Base-by-base conservation (phyloP, 1,140 invertebrate genomes). In the Pachyrhynchus sulphureomaculatus region DNA sequence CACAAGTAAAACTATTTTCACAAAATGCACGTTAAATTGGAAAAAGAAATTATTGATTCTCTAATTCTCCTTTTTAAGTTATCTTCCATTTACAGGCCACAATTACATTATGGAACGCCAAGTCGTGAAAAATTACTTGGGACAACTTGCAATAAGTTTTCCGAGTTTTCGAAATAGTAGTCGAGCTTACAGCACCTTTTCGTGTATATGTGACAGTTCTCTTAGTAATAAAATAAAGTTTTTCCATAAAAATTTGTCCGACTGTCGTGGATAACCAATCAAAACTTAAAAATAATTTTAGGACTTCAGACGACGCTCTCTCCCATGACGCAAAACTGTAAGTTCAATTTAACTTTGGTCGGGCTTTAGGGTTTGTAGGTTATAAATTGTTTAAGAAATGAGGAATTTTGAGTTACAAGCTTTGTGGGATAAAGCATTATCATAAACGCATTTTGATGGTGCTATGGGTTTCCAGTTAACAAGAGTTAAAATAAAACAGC, bases 41-140 rank as follows among this genome's bases (percentile, higher is more conserved):
- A 41, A 4, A 41, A 18, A n/a, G 15, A 17, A 41, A 15, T 15
- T 41, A n/a, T 47, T 23, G 18, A 23, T 21, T 47, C 20, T 21
- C 44, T 52, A 52, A 52, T 48, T 52, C 45, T 36, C 48, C 34
- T 36, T 34, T 52, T 52, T 36, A 36, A 34, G 26, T 52, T 52
- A 52, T 52, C 48, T 52, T 52, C 48, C 24, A 52, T 52, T 52
- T 52, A 52, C 48, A 52, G 48, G 9, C 48, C 48, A 36, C 48
- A 52, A 52, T 52, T 29, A 29, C 24, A 36, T 52, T 52, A 52
- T 37, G 26, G 48, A 23, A 52, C 34, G 26, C 48, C 48, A 52
- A 20, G 9, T 52, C 32, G 29, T 52, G 26, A 52, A 36, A 52
- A 52, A 52, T 52, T 52, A 37, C 48, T 37, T 52, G 18, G 48